phyloP scores from a whole-genome alignment of 2,797 vertebrate species.

The Lagodon rhomboides region DNA sequence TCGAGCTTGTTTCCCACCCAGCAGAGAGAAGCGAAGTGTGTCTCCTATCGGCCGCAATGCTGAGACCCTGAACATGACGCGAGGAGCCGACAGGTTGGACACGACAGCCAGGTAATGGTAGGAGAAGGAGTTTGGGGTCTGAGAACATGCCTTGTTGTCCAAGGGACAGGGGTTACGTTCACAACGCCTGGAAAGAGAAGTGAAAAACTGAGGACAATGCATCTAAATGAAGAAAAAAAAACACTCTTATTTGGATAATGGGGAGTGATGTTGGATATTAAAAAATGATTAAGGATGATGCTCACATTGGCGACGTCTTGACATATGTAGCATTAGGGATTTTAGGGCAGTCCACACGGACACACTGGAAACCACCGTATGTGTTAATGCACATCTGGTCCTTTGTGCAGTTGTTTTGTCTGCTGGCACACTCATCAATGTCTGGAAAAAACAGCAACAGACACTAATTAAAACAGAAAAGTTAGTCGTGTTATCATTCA shows the following conservation, averaged over 20 bases:
- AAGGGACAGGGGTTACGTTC: slow-evolving; percentile 90
- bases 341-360: slow-evolving; percentile 88
- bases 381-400: slow-evolving; percentile 90
- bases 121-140: slow-evolving; percentile 89
- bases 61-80: slow-evolving; percentile 91
- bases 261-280: neutral
- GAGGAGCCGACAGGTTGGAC: slow-evolving; percentile 89
- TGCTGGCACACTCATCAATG: slow-evolving; percentile 87
- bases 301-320: slow-evolving; percentile 91
- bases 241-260: neutral
- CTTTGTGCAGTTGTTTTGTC: slow-evolving; percentile 89
- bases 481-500: neutral
- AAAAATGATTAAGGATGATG: slow-evolving; percentile 3
- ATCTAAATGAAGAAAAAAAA: neutral
- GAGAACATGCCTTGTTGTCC: slow-evolving; percentile 88
- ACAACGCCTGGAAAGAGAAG: slow-evolving; percentile 85
- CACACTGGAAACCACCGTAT: slow-evolving; percentile 89
- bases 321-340: slow-evolving; percentile 86
- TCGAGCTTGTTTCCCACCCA: slow-evolving; percentile 78
- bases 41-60: slow-evolving; percentile 86
- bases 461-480: neutral
- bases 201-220: neutral
- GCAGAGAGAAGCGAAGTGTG: slow-evolving; percentile 88
- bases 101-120: slow-evolving; percentile 91
- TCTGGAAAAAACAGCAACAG: slow-evolving; percentile 78